A percentile compares a stretch with the other conserved stretches of the same genome.
Evolutionary conservation across 2,888 invertebrate genomes (phyloP).

Genomic region (Chorisops tibialis): DNA sequence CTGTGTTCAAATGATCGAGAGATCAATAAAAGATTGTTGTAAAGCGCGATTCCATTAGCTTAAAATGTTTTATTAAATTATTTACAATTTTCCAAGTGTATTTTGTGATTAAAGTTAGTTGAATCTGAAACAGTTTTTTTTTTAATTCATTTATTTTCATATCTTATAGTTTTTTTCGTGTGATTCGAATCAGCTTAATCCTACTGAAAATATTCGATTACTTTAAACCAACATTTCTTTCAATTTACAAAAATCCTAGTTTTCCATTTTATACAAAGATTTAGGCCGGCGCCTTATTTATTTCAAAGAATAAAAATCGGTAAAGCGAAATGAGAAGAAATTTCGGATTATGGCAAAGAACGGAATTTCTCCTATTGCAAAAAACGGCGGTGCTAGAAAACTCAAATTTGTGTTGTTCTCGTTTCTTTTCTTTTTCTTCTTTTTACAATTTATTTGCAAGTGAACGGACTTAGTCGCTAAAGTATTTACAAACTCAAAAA

Average conservation of each 20-base stretch:
- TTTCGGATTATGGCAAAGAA: no score
- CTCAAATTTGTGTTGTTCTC: background rate
- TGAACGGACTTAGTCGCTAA: background rate
- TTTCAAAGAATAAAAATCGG: no score
- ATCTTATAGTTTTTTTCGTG: background rate
- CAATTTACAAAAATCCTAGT: background rate
- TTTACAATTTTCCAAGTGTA: slow-evolving; percentile 21
- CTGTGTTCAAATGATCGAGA: no score
- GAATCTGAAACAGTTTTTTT: background rate
- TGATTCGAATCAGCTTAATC: no score
- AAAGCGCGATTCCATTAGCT: slow-evolving; percentile 15
- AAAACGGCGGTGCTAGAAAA: no score
- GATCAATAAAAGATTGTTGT: background rate
- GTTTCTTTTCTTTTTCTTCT: background rate
- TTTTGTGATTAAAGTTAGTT: slow-evolving; percentile 10
- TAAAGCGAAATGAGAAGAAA: no score
- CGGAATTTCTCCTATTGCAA: no score
- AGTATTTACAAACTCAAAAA: background rate
- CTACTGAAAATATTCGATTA: no score
- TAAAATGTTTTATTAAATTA: slow-evolving; percentile 24
- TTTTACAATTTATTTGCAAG: background rate
- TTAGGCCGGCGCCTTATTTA: no score
- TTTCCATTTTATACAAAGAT: no score
- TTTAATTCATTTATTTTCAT: background rate
- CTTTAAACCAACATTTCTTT: background rate